Evolutionary conservation across 2,113 vertebrate species (phyloP), one percentile per base, ranked within the genome.

Genomic region (Calcarius ornatus): DNA sequence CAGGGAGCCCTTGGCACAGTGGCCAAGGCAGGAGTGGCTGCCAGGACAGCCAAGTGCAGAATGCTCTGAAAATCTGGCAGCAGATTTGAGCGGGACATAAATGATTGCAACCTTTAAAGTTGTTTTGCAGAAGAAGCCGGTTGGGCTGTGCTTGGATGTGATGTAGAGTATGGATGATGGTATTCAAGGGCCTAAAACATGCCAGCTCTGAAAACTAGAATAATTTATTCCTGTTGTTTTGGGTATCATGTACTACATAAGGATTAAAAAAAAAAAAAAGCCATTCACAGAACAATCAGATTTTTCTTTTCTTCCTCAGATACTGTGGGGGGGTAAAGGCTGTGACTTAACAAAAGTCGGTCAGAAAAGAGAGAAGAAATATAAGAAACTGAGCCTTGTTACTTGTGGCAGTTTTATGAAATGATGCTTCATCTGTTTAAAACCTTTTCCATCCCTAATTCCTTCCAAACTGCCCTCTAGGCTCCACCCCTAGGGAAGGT

Each of bases 151-250:
- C 81, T 90, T 85, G 80, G 64, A 80, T 86, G 43, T 53, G 15
- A 28, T 68, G 68, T 43, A 48, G 92, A 48, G 59, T 77, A 27
- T 68, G 53, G 84, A 86, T 10, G 76, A 57, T 80, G 72, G 70
- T 43, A 65, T 94, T 81, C 18, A 35, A 86, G 63, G 76, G 61
- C 66, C 15, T 88, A 20, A 94, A 72, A 54, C n/a, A 77, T 53
- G 91, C 78, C 78, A 66, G 24, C 30, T 73, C 45, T 57, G 48
- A 90, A 86, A 73, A 43, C 13, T 3, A 17, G 53, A 57, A 61
- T 90, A 63, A 95, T 91, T 94, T 61, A 63, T 95, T 91, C 90
- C 87, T 77, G 28, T 94, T 93, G 85, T 9, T 92, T 86, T 47
- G 72, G 31, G 70, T 91, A 90, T 92, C 79, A 8, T 51, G 64